Evolutionary conservation across 1,140 invertebrate genomes (phyloP).

Genomic region (Drosophila baimaii): DNA sequence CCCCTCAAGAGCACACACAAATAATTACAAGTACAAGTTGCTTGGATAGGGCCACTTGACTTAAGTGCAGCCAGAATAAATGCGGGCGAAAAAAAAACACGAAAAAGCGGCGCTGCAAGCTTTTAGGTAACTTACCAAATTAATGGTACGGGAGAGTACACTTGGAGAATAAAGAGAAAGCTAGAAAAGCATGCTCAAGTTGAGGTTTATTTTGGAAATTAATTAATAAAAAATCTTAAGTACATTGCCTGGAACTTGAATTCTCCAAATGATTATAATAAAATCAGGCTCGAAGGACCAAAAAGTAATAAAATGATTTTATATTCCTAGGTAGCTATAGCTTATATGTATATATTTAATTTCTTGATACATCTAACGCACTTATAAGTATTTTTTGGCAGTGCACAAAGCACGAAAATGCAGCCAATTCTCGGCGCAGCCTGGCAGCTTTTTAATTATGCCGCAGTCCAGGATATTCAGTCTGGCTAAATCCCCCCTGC

Average conservation of each 20-base stretch:
- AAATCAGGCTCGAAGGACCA: too few relatives aligned
- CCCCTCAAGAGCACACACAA: slow-evolving; percentile 53
- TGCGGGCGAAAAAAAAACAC: slow-evolving; percentile 6
- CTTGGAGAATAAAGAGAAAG: not conserved
- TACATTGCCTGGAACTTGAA: too few relatives aligned
- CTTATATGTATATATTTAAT: too few relatives aligned
- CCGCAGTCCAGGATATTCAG: slow-evolving; percentile 38
- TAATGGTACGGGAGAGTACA: slow-evolving; percentile 37
- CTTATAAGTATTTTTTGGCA: too few relatives aligned
- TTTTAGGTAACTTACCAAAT: slow-evolving; percentile 55
- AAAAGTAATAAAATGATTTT: too few relatives aligned
- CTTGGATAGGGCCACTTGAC: slow-evolving; percentile 44
- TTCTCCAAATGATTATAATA: too few relatives aligned
- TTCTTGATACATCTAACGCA: too few relatives aligned
- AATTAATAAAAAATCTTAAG: too few relatives aligned
- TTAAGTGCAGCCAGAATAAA: slow-evolving; percentile 39
- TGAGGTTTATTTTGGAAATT: not conserved
- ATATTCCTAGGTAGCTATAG: too few relatives aligned
- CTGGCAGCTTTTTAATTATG: slow-evolving; percentile 72
- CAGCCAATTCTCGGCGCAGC: slow-evolving; percentile 55
- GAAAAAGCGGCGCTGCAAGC: slow-evolving; percentile 32
- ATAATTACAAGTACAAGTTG: slow-evolving; percentile 60
- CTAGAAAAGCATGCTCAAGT: not conserved
- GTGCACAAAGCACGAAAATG: slow-evolving; percentile 19
- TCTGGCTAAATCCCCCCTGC: slow-evolving; percentile 14